These are phyloP conservation scores for Hypsopygia costalis DNA, from an alignment of 2,888 invertebrate species.

Conservation along the genomic window DNA sequence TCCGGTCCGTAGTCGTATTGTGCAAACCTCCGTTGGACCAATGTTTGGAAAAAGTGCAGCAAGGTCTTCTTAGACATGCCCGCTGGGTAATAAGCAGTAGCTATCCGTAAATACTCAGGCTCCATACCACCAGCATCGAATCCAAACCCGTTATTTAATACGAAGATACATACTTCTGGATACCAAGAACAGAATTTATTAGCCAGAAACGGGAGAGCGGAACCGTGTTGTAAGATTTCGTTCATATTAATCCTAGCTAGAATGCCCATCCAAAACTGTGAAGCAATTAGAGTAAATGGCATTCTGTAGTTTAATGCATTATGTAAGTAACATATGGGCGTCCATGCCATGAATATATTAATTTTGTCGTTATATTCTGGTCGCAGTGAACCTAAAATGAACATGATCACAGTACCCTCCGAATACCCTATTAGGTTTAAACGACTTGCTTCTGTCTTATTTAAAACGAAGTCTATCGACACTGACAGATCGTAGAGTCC, in stretches of 20 bases:
- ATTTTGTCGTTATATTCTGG: constrained; percentile 79
- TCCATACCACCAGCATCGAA: no score
- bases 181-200: no score
- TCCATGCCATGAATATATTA: constrained; percentile 52
- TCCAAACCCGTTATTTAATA: no score
- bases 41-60: constrained; percentile 36
- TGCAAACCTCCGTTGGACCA: constrained; percentile 27
- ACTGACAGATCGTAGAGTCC: constrained; percentile 84
- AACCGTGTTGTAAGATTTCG: no score
- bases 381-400: constrained; percentile 60
- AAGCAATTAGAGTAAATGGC: no score
- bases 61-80: constrained; percentile 39
- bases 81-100: constrained; percentile 31
- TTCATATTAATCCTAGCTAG: no score
- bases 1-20: constrained; percentile 36
- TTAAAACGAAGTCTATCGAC: constrained; percentile 48
- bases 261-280: no score
- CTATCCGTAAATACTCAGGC: no score
- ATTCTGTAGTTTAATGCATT: no score
- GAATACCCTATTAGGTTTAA: constrained; percentile 84
- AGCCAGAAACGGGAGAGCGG: no score
- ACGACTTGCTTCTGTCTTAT: constrained; percentile 60
- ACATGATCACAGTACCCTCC: constrained; percentile 77
- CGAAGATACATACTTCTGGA: no score
- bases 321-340: constrained; percentile 23